Base-by-base conservation (phyloP, 2,888 invertebrate species). In the Tanaodytes sp. region DNA sequence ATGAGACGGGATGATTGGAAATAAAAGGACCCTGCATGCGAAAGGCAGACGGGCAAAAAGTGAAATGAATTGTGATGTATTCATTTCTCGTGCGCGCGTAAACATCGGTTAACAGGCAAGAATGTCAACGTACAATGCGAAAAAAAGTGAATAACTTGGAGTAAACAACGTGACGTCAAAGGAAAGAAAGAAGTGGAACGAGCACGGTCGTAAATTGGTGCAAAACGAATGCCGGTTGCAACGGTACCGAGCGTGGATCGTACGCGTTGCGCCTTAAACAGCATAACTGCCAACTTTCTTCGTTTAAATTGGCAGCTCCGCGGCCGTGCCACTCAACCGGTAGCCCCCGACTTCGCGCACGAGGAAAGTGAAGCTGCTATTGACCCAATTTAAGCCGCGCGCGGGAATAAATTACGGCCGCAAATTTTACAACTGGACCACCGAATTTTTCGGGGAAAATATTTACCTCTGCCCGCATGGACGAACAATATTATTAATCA, bases 321-420 rank as follows among this genome's bases (percentile, higher is more conserved):
- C 52, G 37, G 42, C 37, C 39, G 11, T n/a, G 36, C 33, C n/a
- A n/a, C n/a, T n/a, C n/a, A n/a, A 52, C 37, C 45, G 39, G 33
- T n/a, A 12, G 20, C 30, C 39, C 30, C 19, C 23, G 52, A n/a
- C 55, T 63, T 59, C 59, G 59, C 69, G 64, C 63, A 69, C 59
- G 69, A 64, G 55, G 64, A 69, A 69, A 69, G 69, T 64, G 68
- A 69, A 63, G 69, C 59, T 69, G 69, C 69, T 64, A 69, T 69
- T 64, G 69, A 69, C 69, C 69, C 59, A 59, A 69, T 69, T 69
- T 51, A 14, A 39, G 37, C 42, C 2, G 46, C n/a, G 45, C 46
- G 40, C 59, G 61, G 48, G 30, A 54, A 61, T 59, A 64, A 69
- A 64, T 64, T 69, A 49, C 31, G 54, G 15, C 48, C 39, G 54